Evolutionary conservation across 2,113 vertebrate genomes (phyloP).

Genomic region (Notarius lentiginosus): DNA sequence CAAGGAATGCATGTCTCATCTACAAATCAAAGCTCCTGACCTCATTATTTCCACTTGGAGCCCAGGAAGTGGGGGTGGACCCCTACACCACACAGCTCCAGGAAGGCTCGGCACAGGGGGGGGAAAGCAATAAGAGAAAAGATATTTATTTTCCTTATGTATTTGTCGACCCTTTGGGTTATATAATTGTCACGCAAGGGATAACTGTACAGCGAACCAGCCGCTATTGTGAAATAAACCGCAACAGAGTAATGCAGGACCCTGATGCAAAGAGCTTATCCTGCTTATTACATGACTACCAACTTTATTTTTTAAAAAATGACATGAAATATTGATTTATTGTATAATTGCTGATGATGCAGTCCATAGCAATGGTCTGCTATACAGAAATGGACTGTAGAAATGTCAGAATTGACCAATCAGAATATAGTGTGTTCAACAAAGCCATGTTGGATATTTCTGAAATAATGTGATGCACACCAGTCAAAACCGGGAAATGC

Average conservation of each 20-base stretch:
- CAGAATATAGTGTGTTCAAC: too few relatives aligned
- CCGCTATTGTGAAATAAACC: too few relatives aligned
- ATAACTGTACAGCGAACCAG: too few relatives aligned
- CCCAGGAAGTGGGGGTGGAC: not conserved
- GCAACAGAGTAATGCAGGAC: too few relatives aligned
- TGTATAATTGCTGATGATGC: too few relatives aligned
- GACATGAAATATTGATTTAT: too few relatives aligned
- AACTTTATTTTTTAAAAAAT: not conserved
- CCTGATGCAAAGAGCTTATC: too few relatives aligned
- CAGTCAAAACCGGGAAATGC: not conserved
- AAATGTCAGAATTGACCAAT: too few relatives aligned
- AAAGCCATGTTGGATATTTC: too few relatives aligned
- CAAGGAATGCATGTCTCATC: slow-evolving; percentile 45
- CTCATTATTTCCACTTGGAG: slow-evolving; percentile 30
- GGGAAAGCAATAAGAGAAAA: not conserved
- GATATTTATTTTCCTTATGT: not conserved
- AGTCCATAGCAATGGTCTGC: too few relatives aligned
- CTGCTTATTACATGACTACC: too few relatives aligned
- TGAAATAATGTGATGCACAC: not conserved
- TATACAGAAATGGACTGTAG: too few relatives aligned
- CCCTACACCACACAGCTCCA: not conserved
- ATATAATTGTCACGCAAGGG: not conserved
- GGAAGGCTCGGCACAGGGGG: not conserved
- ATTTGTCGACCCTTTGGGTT: not conserved
- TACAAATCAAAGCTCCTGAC: slow-evolving; percentile 44